Evolutionary conservation across 2,113 vertebrate species (phyloP).

Genomic region (Ciconia stormi): DNA sequence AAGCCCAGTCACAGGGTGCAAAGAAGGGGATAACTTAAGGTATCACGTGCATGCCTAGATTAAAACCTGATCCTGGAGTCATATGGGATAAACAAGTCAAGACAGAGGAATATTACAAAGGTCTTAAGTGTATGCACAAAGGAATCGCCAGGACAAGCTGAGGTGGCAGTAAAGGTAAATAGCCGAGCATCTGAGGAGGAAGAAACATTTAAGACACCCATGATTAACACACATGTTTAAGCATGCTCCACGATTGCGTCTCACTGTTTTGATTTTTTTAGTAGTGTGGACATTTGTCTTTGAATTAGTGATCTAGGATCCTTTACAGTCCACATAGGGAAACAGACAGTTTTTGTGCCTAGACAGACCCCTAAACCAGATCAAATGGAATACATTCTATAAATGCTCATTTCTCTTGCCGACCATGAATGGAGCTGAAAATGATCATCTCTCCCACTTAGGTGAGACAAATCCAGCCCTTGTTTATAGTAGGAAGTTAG

Average conservation of each 20-base stretch:
- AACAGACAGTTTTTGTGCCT: background rate
- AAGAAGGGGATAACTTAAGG: background rate
- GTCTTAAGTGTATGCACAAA: background rate
- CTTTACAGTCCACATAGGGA: background rate
- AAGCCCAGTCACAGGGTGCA: background rate
- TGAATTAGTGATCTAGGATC: background rate
- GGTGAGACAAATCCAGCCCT: background rate
- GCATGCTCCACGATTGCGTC: background rate
- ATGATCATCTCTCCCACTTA: background rate
- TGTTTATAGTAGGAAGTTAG: background rate
- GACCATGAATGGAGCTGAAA: rapidly evolving
- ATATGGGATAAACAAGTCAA: background rate
- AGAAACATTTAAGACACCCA: background rate
- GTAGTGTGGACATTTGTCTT: background rate
- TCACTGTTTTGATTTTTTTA: background rate
- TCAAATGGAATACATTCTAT: background rate
- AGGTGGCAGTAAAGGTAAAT: background rate
- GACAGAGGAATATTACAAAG: background rate
- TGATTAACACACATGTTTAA: background rate
- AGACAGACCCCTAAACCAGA: background rate
- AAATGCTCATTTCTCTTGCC: background rate
- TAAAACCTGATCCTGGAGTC: background rate
- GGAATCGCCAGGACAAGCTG: background rate
- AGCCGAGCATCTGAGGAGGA: background rate
- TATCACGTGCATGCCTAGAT: background rate